A percentile compares a stretch with the other conserved stretches of the same genome.
Evolutionary conservation across 2,113 vertebrate species (phyloP).

Genomic region (Emydura subglobosa): DNA sequence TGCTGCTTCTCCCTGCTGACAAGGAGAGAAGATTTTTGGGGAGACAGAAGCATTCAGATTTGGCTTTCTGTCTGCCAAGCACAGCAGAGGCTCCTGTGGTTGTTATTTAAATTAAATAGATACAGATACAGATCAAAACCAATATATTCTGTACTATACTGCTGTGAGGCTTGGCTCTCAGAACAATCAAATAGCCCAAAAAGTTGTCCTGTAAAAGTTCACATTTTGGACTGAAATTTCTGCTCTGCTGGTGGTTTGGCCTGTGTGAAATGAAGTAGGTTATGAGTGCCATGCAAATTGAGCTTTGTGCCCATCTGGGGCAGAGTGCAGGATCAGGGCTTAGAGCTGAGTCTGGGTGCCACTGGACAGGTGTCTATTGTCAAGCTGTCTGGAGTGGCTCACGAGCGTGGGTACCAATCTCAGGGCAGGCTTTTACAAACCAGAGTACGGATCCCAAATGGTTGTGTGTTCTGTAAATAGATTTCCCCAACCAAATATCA

Average conservation of each 20-base stretch:
- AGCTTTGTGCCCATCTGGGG: neutral
- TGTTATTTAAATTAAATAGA: neutral
- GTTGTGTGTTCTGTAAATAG: neutral
- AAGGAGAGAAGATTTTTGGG: rapidly evolving
- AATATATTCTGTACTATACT: neutral
- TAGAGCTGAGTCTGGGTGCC: neutral
- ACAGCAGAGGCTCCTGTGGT: neutral
- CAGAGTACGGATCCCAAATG: too few relatives aligned
- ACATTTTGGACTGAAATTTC: neutral
- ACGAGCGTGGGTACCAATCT: neutral
- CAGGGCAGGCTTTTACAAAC: neutral
- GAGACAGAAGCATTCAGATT: neutral
- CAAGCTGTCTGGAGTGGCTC: neutral
- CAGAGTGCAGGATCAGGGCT: too few relatives aligned
- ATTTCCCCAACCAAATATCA: neutral
- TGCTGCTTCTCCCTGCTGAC: neutral
- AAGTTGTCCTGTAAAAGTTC: neutral
- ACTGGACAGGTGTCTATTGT: neutral
- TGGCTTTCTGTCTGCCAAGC: neutral
- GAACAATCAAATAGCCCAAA: neutral
- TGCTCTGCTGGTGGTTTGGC: neutral
- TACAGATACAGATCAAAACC: neutral
- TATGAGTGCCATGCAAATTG: neutral
- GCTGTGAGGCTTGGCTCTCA: neutral
- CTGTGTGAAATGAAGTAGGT: neutral